These are phyloP conservation scores for Alligator sinensis DNA, from an alignment of 2,113 vertebrate species.

Conservation along the genomic window DNA sequence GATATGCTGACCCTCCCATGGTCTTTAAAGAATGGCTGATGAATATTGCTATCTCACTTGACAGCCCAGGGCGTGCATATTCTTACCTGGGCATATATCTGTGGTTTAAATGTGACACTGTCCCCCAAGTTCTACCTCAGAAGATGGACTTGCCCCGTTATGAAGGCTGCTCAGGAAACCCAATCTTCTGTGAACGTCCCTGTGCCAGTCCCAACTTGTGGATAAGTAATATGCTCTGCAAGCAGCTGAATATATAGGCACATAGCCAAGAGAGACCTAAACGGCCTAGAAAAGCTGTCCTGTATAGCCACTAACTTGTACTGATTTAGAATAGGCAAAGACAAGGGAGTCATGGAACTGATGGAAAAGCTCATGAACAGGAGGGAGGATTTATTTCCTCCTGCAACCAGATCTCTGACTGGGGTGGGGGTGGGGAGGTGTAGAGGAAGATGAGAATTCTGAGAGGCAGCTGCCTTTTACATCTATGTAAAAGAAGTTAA, in stretches of 20 bases:
- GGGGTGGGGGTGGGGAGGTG: neutral
- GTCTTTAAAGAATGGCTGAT: fast-evolving
- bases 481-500: constrained; percentile 31
- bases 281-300: neutral
- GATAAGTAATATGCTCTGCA: neutral
- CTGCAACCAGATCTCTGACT: fast-evolving
- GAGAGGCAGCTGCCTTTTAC: neutral
- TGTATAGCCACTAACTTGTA: neutral
- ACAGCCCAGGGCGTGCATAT: fast-evolving
- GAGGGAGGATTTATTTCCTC: neutral
- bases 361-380: neutral
- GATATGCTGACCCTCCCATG: neutral
- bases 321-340: neutral
- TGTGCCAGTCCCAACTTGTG: neutral
- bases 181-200: neutral
- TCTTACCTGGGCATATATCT: neutral
- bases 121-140: neutral
- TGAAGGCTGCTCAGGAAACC: neutral
- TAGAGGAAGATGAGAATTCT: neutral
- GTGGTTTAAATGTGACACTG: neutral
- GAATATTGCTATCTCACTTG: neutral
- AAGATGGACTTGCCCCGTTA: neutral
- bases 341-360: neutral
- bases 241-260: neutral
- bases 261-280: neutral